Conservation (phyloP, 2,797 vertebrate species). For the Saguinus oedipus region DNA sequence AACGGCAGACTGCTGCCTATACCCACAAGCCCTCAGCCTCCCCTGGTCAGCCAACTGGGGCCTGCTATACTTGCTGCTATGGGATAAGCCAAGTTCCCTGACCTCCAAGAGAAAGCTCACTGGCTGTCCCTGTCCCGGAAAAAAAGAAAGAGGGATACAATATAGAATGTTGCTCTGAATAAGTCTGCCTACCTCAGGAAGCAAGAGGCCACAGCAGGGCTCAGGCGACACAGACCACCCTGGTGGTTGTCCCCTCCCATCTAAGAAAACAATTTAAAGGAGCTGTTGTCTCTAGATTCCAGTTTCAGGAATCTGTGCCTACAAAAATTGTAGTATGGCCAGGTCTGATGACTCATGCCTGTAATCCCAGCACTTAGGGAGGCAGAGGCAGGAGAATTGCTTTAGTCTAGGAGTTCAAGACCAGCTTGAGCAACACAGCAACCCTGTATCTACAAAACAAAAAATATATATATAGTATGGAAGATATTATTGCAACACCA, state of each 20-base stretch:
- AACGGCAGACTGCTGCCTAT: accelerated
- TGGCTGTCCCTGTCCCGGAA: neutral
- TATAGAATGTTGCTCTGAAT: neutral
- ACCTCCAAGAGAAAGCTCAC: accelerated
- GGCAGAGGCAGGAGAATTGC: neutral
- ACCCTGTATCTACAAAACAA: no score
- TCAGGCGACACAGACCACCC: neutral
- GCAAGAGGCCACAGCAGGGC: neutral
- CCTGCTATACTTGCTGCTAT: accelerated
- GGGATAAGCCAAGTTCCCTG: neutral
- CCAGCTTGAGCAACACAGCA: no score
- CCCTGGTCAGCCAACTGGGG: neutral
- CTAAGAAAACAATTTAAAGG: neutral
- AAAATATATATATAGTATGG: neutral
- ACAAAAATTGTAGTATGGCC: neutral
- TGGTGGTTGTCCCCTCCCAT: no score
- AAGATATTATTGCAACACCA: neutral
- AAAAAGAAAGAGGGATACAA: neutral
- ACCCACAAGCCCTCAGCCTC: neutral
- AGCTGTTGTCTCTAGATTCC: neutral
- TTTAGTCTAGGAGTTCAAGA: no score
- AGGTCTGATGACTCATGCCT: neutral
- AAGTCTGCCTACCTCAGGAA: neutral
- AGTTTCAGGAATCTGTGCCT: neutral
- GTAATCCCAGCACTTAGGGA: neutral